phyloP scores from a whole-genome alignment of 35 echinoderm and acorn worm species.

The Apostichopus japonicus region DNA sequence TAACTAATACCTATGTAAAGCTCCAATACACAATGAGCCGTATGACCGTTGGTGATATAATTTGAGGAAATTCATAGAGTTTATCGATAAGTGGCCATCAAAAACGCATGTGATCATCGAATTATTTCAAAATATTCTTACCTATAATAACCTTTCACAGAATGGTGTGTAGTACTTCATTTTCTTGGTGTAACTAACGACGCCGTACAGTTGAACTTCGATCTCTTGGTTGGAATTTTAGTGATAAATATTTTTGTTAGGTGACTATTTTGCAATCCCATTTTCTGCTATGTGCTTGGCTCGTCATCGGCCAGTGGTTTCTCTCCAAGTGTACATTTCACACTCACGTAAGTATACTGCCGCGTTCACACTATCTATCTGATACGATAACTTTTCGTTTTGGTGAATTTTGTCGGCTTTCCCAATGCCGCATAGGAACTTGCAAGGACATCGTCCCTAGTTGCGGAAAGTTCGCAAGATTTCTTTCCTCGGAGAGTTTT shows the following conservation, averaged over 20 bases:
- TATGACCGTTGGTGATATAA: neutral
- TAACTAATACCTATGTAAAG: neutral
- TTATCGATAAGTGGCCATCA: neutral
- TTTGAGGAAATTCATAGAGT: neutral
- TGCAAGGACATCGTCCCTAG: no score
- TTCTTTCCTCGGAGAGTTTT: no score
- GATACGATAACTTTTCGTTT: no score
- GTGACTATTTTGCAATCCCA: neutral
- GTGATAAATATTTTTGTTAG: neutral
- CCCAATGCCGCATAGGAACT: no score
- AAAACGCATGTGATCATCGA: neutral
- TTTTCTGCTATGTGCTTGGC: neutral
- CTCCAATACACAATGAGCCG: neutral
- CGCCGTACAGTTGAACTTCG: slow-evolving; percentile 4
- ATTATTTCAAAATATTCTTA: neutral
- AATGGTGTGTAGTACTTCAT: neutral
- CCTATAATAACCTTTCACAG: neutral
- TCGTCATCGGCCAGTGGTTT: neutral
- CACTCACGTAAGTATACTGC: no score
- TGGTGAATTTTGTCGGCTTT: no score
- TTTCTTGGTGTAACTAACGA: slow-evolving; percentile 25
- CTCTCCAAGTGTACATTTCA: no score
- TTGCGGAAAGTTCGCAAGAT: no score
- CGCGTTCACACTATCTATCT: no score
- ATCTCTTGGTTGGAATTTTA: neutral